Percentiles rank a stretch among this genome's conserved stretches.
Conservation (phyloP, 2,888 invertebrate genomes). For the Beris chalybata region DNA sequence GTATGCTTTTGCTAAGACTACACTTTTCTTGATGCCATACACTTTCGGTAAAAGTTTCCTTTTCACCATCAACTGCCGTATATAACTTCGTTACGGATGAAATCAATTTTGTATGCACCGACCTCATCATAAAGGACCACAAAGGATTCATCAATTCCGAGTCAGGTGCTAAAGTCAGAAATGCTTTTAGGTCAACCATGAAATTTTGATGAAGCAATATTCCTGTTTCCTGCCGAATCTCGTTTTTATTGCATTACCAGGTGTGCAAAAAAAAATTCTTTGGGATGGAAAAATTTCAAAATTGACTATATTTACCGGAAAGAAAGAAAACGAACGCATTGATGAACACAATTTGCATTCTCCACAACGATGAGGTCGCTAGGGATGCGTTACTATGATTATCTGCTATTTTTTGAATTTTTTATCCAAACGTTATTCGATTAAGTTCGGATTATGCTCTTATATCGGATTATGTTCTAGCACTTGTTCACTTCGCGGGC, state of each 20-base stretch:
- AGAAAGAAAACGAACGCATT: constrained; percentile 17
- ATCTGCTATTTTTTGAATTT: no score
- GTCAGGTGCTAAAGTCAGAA: constrained; percentile 17
- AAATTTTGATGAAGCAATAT: constrained; percentile 23
- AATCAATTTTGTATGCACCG: constrained; percentile 24
- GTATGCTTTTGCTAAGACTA: no score
- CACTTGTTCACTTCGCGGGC: no score
- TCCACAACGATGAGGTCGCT: neutral
- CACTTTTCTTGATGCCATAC: no score
- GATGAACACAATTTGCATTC: constrained; percentile 24
- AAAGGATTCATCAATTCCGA: constrained; percentile 2
- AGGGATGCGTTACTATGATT: neutral
- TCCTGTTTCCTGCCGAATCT: neutral
- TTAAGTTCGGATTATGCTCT: no score
- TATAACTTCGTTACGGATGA: constrained; percentile 9
- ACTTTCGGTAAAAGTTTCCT: no score
- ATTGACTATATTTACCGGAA: constrained; percentile 17
- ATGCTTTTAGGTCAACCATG: constrained; percentile 30
- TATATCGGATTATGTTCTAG: no score
- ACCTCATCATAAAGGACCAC: neutral
- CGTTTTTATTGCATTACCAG: neutral
- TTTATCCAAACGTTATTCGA: no score
- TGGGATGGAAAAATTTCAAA: neutral
- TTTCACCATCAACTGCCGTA: no score
- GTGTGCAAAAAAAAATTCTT: constrained; percentile 7